Evolutionary conservation across 2,888 invertebrate species (phyloP).

Genomic region (Sarcophaga carnaria): DNA sequence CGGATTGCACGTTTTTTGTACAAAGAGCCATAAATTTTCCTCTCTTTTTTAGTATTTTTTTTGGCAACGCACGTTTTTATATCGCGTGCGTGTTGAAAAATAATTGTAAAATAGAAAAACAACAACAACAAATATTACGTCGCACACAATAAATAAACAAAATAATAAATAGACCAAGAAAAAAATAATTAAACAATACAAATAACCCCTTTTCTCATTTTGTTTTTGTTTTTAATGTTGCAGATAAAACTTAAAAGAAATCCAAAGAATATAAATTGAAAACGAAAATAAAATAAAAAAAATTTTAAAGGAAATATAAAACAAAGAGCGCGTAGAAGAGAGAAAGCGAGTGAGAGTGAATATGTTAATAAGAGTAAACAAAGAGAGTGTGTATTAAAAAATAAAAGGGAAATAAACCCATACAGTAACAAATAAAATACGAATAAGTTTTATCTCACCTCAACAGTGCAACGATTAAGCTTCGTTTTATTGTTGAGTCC

Average conservation of each 20-base stretch:
- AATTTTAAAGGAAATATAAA: slow-evolving; percentile 12
- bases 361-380: background rate
- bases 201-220: background rate
- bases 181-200: slow-evolving; percentile 6
- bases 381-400: background rate
- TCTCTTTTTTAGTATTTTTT: slow-evolving; percentile 3
- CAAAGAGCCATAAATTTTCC: slow-evolving; percentile 17
- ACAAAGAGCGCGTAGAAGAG: background rate
- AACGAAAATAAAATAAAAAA: slow-evolving; percentile 1
- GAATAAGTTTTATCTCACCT: slow-evolving; percentile 21
- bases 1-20: background rate
- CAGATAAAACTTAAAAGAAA: slow-evolving; percentile 28
- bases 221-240: background rate
- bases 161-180: background rate
- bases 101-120: slow-evolving; percentile 1
- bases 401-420: background rate
- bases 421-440: background rate
- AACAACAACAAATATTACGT: slow-evolving; percentile 19
- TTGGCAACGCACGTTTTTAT: slow-evolving; percentile 47
- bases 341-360: background rate
- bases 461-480: slow-evolving; percentile 29
- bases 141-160: slow-evolving; percentile 1
- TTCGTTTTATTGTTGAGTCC: slow-evolving; percentile 26
- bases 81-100: slow-evolving; percentile 56
- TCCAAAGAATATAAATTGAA: background rate